These are phyloP conservation scores for Amblyopsis hoosieri DNA, from an alignment of 2,797 vertebrate species.

Conservation along the genomic window DNA sequence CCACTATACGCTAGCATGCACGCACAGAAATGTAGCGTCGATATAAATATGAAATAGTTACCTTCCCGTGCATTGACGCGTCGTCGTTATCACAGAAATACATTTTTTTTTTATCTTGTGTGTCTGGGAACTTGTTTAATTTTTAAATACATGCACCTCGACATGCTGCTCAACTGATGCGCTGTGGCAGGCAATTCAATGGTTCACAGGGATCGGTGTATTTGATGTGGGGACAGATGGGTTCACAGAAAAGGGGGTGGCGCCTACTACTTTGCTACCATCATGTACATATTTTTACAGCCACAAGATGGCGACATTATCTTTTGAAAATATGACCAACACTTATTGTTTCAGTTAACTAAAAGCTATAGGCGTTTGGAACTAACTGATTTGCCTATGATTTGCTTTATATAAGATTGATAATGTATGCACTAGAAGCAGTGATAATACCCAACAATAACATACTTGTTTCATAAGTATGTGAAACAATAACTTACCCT, in stretches of 20 bases:
- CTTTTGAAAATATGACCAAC: slow-evolving; percentile 18
- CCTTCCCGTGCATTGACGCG: slow-evolving; percentile 36
- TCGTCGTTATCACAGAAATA: slow-evolving; percentile 28
- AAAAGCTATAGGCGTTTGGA: not conserved
- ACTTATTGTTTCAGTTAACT: not conserved
- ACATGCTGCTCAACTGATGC: slow-evolving; percentile 17
- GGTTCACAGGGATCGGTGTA: not conserved
- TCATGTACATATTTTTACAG: slow-evolving; percentile 2
- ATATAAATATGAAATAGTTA: slow-evolving; percentile 20
- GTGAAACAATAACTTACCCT: slow-evolving; percentile 30
- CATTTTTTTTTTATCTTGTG: not conserved
- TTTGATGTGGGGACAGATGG: slow-evolving; percentile 1
- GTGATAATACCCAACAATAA: slow-evolving; percentile 41
- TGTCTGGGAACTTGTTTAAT: not conserved
- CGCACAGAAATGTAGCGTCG: not conserved
- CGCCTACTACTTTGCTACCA: slow-evolving; percentile 7
- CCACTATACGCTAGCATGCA: slow-evolving; percentile 1
- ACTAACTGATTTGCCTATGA: not conserved
- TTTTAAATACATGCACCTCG: slow-evolving; percentile 36
- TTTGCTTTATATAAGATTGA: too few relatives aligned
- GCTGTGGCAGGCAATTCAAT: slow-evolving; percentile 14
- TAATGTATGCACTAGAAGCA: slow-evolving; percentile 26
- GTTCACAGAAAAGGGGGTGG: slow-evolving; percentile 42
- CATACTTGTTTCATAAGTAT: not conserved
- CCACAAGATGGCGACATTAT: slow-evolving; percentile 66